Base-by-base conservation (phyloP, 2,113 vertebrate genomes). In the Choloepus hoffmanni region DNA sequence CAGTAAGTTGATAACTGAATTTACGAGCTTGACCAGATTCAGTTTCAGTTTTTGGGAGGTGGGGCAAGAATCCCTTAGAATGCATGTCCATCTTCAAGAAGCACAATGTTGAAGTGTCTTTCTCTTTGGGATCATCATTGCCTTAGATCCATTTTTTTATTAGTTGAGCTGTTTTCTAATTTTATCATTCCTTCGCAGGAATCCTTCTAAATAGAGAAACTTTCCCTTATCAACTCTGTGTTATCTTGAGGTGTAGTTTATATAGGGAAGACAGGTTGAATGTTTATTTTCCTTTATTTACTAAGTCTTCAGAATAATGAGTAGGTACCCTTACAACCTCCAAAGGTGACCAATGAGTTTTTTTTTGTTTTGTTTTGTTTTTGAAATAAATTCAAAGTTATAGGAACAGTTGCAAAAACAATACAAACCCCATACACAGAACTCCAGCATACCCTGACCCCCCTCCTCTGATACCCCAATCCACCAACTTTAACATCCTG, bases 211-310 rank as follows among this genome's bases (percentile, higher is more conserved):
- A 92, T 81, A 85, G 72, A 62, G 21, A 24, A 40, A 60, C 45
- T 53, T 84, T 72, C 70, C 19, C 24, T 88, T 8, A 43, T 76
- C 55, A 76, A 12, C 12, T 55, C 1, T 2, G 2, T 65, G 28
- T 89, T 93, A 55, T 58, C 19, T 26, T 92, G 50, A 85, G 15
- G 33, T 94, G 40, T 30, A 78, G 58, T 86, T 93, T 55, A n/a
- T 82, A 77, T 33, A 78, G 81, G 55, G 58, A 84, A 89, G 23
- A 48, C 40, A 90, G 9, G 23, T 62, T 86, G 85, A 91, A 79
- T 77, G 63, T 45, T 87, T 36, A 43, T 55, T 90, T 91, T 68
- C 12, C n/a, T 89, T 78, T 78, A 78, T 73, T 94, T 84, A 89
- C 19, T 62, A 67, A 63, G 15, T 81, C 28, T 58, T 92, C 86